Percentiles rank a stretch among this genome's conserved stretches.
phyloP scores from a whole-genome alignment of 2,888 invertebrate genomes.

The Suillia variegata region DNA sequence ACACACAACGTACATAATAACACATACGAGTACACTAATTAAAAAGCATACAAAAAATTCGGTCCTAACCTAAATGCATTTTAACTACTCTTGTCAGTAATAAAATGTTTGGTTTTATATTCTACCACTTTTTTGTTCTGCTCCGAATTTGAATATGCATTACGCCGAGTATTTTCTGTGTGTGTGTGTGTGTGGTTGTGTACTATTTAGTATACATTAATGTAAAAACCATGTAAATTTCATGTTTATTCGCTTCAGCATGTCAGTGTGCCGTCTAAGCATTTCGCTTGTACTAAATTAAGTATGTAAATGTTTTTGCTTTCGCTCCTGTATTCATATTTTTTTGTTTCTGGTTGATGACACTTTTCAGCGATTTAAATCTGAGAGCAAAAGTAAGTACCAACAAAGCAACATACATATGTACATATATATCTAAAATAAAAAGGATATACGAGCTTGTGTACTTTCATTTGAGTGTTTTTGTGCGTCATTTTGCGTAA shows the following conservation, averaged over 20 bases:
- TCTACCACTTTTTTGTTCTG: no score
- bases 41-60: no score
- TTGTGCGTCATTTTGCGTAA: background rate
- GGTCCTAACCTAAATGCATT: no score
- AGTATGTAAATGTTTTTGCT: background rate
- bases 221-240: conserved; percentile 8
- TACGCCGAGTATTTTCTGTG: no score
- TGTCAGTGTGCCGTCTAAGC: background rate
- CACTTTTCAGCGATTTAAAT: conserved; percentile 12
- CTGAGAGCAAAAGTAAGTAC: background rate
- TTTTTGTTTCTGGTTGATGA: conserved; percentile 9
- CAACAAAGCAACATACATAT: background rate
- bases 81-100: no score
- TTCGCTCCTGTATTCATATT: background rate
- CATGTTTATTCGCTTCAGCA: conserved; percentile 10
- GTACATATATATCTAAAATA: no score
- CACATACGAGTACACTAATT: no score
- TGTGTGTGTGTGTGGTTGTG: no score
- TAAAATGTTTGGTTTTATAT: no score
- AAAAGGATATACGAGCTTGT: background rate
- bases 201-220: conserved; percentile 8
- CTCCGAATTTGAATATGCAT: no score
- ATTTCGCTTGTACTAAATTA: background rate
- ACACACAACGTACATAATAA: no score
- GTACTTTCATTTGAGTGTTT: background rate